Base-by-base conservation (phyloP, 92 coral and sea anemone species). In the Chrysogorgia sp. region DNA sequence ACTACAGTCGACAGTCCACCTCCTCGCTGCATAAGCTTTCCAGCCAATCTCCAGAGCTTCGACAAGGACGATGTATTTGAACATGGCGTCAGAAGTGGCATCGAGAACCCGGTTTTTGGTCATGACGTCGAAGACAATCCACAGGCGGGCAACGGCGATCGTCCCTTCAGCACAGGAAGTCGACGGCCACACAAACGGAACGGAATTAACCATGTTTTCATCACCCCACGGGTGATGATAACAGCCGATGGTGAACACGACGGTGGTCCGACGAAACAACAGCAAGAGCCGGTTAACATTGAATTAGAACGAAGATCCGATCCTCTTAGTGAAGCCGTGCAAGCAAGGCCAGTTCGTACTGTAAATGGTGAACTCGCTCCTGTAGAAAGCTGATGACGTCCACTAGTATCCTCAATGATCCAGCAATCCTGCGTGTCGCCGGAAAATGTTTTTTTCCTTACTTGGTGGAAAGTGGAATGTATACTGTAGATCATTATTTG, bases 1-100 rank as follows among this genome's bases (percentile, higher is more conserved):
- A 96, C 99, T 0, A 82, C 90, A 0, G 84, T 96, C 21, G 99
- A 96, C 57, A 92, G 97, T 40, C 99, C 99, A 23, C 99, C 99
- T 20, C 64, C 64, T 19, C 62, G 79, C 21, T 45, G 23, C 20
- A 35, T 69, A 15, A 69, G 76, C 76, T 69, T 69, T 40, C 76
- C 76, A 0, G 45, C 76, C 40, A 69, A 69, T 10, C 60, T 69
- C 5, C 64, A 58, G n/a, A 59, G 50, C 32, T n/a, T 29, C 6
- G 79, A 72, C 49, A 56, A 25, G 21, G 2, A 17, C 55, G 43
- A 8, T 17, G 31, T 34, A 19, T 31, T 56, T 2, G 65, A 56
- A 10, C 64, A 43, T 28, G 52, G n/a, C 0, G 48, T 21, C 2
- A 40, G 23, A 10, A 22, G 64, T 17, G 78, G 25, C 31, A 33